phyloP scores from a whole-genome alignment of 64 coral and sea anemone genomes.

The Anthopleura sola region DNA sequence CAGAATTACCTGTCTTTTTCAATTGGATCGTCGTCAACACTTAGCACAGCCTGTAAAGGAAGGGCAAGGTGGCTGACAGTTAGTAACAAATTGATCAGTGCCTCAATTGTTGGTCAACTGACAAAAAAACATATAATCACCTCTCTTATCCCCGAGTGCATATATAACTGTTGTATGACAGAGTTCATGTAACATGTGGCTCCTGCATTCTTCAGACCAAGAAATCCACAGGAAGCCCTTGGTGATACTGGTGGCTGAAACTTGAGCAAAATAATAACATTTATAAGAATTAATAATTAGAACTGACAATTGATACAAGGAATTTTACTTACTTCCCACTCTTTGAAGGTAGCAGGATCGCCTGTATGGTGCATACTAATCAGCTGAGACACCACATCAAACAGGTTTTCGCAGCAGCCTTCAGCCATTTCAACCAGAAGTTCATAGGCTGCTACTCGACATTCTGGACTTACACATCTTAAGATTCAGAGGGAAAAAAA shows the following conservation, averaged over 20 bases:
- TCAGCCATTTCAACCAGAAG: conserved; percentile 78
- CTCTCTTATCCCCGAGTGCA: conserved; percentile 89
- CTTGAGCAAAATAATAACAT: conserved; percentile 18
- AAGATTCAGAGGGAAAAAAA: not conserved
- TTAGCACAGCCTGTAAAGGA: not conserved
- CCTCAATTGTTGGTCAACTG: too few species aligned
- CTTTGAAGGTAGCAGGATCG: conserved; percentile 75
- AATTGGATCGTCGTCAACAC: conserved; percentile 39
- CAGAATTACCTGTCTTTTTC: conserved; percentile 62
- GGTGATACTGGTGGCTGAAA: conserved; percentile 93
- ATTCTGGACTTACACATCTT: conserved; percentile 71
- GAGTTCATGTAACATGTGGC: conserved; percentile 99
- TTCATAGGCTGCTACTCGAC: conserved; percentile 89
- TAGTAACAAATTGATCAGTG: not conserved
- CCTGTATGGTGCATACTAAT: conserved; percentile 92
- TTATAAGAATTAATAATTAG: too few species aligned
- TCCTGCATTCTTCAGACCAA: conserved; percentile 95
- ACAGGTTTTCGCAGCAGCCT: conserved; percentile 84
- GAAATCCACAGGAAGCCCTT: conserved; percentile 85
- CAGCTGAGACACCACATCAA: conserved; percentile 75
- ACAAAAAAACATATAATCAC: not conserved
- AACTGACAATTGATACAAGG: too few species aligned
- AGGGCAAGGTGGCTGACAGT: not conserved
- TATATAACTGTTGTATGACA: conserved; percentile 92
- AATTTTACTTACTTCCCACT: conserved; percentile 69